Evolutionary conservation across 1,140 invertebrate species (phyloP).

Genomic region (Phenacoccus solenopsis): DNA sequence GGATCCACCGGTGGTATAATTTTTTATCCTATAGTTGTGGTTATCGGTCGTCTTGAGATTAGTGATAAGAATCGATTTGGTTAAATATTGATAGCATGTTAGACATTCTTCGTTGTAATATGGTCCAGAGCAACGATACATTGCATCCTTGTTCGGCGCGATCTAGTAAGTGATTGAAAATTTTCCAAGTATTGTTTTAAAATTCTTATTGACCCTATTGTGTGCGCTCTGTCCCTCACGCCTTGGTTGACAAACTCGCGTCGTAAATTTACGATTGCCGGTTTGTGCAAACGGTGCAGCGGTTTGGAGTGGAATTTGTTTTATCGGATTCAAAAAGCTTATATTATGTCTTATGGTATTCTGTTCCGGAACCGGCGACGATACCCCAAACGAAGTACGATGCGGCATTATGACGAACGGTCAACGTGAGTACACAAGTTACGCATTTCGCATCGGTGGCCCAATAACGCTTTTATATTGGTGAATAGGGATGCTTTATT

Average conservation of each 20-base stretch:
- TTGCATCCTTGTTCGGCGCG: background rate
- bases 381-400: background rate
- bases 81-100: background rate
- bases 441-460: no score
- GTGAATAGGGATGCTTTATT: no score
- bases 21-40: background rate
- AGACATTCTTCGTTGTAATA: constrained; percentile 11
- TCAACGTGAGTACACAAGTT: background rate
- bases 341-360: background rate
- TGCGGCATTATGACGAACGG: background rate
- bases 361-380: background rate
- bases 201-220: no score
- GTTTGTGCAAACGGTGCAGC: no score
- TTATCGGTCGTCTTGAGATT: background rate
- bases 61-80: background rate
- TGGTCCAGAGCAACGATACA: constrained; percentile 7
- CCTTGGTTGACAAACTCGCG: no score
- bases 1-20: no score
- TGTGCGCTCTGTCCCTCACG: no score
- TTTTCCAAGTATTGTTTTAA: background rate
- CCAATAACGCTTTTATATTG: no score
- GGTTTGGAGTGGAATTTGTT: background rate
- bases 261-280: no score
- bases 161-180: background rate
- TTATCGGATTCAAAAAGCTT: background rate